Evolutionary conservation across 2,888 invertebrate species (phyloP).

Genomic region (Ferdinandea cuprea): DNA sequence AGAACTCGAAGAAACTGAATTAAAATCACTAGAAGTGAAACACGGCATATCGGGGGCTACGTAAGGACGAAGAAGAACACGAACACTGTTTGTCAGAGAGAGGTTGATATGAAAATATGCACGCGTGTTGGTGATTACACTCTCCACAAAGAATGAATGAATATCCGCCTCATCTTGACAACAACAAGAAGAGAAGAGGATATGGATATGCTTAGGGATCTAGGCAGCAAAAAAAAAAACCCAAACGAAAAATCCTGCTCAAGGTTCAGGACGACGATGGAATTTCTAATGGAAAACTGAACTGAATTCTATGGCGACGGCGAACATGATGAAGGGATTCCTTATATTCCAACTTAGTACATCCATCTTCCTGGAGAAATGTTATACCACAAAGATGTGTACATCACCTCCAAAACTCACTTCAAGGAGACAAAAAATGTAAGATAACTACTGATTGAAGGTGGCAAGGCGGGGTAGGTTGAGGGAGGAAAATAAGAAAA

Average conservation of each 20-base stretch:
- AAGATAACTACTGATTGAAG: not conserved
- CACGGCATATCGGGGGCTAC: not conserved
- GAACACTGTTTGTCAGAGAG: constrained; percentile 46
- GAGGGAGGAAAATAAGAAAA: constrained; percentile 34
- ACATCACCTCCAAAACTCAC: constrained; percentile 47
- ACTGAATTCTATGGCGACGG: constrained; percentile 68
- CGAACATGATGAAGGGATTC: constrained; percentile 74
- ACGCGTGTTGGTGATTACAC: constrained; percentile 74
- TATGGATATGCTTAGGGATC: constrained; percentile 48
- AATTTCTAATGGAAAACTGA: constrained; percentile 74
- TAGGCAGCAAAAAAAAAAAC: constrained; percentile 10
- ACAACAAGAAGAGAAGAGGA: constrained; percentile 47
- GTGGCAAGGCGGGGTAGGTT: not conserved
- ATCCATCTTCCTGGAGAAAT: constrained; percentile 64
- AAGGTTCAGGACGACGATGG: constrained; percentile 62
- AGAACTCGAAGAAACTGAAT: constrained; percentile 56
- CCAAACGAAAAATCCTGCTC: constrained; percentile 45
- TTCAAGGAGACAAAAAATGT: not conserved
- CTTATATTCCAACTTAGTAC: constrained; percentile 70
- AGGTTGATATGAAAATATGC: constrained; percentile 71
- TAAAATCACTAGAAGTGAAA: constrained; percentile 44
- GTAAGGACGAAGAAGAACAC: constrained; percentile 31
- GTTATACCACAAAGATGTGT: constrained; percentile 55
- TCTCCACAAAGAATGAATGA: constrained; percentile 67
- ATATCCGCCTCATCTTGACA: constrained; percentile 65